Conservation (phyloP, 2,888 invertebrate species). For the Apomyelois bistriatella region DNA sequence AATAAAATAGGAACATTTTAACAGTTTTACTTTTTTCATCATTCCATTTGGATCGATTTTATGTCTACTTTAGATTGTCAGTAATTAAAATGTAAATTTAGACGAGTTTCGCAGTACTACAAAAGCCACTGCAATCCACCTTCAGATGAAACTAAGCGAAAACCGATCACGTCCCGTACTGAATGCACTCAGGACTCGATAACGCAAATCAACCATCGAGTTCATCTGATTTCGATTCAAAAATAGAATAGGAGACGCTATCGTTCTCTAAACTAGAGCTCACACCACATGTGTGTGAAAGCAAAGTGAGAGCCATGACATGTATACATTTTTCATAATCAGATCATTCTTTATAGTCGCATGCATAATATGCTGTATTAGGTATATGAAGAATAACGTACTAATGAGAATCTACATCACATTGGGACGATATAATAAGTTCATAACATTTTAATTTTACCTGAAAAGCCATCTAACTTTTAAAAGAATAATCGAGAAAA, state of each 20-base stretch:
- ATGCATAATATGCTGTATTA: no score
- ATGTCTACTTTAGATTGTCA: neutral
- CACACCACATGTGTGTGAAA: neutral
- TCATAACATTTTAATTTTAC: no score
- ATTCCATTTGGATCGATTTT: neutral
- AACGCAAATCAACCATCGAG: constrained; percentile 48
- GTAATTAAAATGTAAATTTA: neutral
- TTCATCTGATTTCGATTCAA: constrained; percentile 41
- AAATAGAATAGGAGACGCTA: neutral
- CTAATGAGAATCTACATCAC: no score
- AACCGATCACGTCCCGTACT: constrained; percentile 44
- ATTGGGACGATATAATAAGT: no score
- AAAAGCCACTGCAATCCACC: neutral
- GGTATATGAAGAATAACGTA: no score
- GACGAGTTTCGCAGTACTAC: neutral
- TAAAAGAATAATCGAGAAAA: no score
- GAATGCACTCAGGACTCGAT: constrained; percentile 45
- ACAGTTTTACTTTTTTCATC: neutral
- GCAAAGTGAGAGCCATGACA: neutral
- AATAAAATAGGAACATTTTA: no score
- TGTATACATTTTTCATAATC: no score
- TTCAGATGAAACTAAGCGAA: constrained; percentile 14
- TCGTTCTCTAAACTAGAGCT: neutral
- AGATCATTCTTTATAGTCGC: no score
- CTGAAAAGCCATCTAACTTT: no score